Percentiles rank a stretch among this genome's conserved stretches.
phyloP scores from a whole-genome alignment of 2,113 vertebrate species.

The Periophthalmodon schlosseri region DNA sequence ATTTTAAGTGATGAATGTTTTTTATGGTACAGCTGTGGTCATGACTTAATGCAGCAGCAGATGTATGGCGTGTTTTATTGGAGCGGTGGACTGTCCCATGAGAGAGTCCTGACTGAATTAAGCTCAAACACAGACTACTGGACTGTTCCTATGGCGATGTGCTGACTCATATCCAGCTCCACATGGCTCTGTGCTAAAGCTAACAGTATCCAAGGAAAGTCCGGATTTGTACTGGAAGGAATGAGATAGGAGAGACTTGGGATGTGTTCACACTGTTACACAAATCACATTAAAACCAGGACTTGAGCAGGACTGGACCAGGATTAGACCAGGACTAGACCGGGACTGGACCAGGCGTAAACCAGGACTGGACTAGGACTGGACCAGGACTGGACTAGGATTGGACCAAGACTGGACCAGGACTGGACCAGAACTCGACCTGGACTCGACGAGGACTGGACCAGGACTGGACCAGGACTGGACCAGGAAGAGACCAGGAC shows the following conservation, averaged over 20 bases:
- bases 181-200: conserved; percentile 15
- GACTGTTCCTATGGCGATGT: conserved; percentile 36
- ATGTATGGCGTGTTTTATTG: conserved; percentile 1
- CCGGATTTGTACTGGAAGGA: conserved; percentile 2
- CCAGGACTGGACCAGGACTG: too few relatives aligned
- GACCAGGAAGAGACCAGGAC: too few relatives aligned
- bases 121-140: conserved; percentile 50
- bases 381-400: too few relatives aligned
- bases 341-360: neutral
- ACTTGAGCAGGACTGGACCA: neutral
- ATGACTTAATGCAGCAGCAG: neutral
- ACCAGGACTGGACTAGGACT: neutral
- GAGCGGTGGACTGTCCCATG: conserved; percentile 40
- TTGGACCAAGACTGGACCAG: too few relatives aligned
- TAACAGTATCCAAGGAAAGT: conserved; percentile 4
- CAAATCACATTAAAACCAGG: neutral
- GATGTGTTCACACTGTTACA: neutral
- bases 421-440: too few relatives aligned
- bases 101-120: conserved; percentile 64
- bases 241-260: neutral
- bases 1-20: neutral
- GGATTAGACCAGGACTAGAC: neutral
- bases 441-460: too few relatives aligned
- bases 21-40: neutral
- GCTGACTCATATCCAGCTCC: conserved; percentile 46